Evolutionary conservation across 2,113 vertebrate species (phyloP).

Genomic region (Prunella himalayana): DNA sequence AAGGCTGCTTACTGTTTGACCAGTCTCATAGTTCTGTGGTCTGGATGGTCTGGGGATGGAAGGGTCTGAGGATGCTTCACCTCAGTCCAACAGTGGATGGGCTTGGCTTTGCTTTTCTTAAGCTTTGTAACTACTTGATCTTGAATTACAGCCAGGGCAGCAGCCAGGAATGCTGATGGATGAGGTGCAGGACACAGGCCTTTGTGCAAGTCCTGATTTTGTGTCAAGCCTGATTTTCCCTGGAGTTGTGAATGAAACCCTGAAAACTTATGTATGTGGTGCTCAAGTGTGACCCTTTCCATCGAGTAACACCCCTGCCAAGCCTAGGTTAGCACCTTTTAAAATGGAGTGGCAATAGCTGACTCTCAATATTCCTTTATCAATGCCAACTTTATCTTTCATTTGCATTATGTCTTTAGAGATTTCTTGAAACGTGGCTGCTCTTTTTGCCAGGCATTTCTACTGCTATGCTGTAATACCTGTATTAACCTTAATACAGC

Average conservation of each 20-base stretch:
- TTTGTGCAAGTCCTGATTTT: not conserved
- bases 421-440: not conserved
- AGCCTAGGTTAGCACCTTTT: not conserved
- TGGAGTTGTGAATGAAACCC: not conserved
- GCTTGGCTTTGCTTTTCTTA: not conserved
- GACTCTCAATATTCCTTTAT: not conserved
- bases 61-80: not conserved
- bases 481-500: not conserved
- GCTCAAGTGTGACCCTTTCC: not conserved
- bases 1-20: not conserved
- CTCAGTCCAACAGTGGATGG: not conserved
- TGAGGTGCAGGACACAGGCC: not conserved
- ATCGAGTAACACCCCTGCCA: not conserved
- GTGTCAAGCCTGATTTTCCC: not conserved
- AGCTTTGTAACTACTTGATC: not conserved
- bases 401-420: not conserved
- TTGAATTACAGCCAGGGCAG: not conserved
- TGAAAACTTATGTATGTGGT: accelerated
- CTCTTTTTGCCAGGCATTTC: not conserved
- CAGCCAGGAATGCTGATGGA: not conserved
- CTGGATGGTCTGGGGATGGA: not conserved
- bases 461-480: not conserved
- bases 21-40: not conserved
- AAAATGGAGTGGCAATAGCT: not conserved
- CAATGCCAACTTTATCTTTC: not conserved